A percentile compares a stretch with the other conserved stretches of the same genome.
Evolutionary conservation across 2,113 vertebrate genomes (phyloP).

Genomic region (Pyxicephalus adspersus): DNA sequence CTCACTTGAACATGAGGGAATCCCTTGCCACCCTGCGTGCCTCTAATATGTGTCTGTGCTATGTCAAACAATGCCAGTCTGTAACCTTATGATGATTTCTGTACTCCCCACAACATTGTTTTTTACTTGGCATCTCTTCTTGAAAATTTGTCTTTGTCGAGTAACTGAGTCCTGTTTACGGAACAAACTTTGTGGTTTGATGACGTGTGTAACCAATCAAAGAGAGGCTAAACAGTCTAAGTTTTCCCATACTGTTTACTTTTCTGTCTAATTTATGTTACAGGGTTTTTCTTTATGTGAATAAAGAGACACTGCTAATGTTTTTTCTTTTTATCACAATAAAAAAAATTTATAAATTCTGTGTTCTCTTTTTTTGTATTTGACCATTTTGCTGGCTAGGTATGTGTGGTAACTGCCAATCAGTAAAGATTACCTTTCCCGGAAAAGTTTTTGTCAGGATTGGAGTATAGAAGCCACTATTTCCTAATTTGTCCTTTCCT

Average conservation of each 20-base stretch:
- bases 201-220: slow-evolving; percentile 33
- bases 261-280: neutral
- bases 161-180: slow-evolving; percentile 15
- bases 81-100: neutral
- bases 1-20: neutral
- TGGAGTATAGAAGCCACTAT: no score
- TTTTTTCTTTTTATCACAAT: slow-evolving; percentile 11
- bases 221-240: slow-evolving; percentile 6
- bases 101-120: neutral
- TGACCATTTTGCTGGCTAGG: neutral
- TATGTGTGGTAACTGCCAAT: no score
- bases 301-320: neutral
- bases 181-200: slow-evolving; percentile 39
- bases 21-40: slow-evolving; percentile 17
- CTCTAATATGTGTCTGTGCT: neutral
- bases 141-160: slow-evolving; percentile 21
- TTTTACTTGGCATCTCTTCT: neutral
- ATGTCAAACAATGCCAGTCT: neutral
- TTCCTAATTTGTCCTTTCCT: no score
- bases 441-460: no score
- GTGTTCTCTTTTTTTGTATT: neutral
- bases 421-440: no score
- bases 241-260: neutral
- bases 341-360: neutral
- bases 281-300: slow-evolving; percentile 7